Base-by-base conservation (phyloP, 2,888 invertebrate genomes). In the Nemapogon koenigi region DNA sequence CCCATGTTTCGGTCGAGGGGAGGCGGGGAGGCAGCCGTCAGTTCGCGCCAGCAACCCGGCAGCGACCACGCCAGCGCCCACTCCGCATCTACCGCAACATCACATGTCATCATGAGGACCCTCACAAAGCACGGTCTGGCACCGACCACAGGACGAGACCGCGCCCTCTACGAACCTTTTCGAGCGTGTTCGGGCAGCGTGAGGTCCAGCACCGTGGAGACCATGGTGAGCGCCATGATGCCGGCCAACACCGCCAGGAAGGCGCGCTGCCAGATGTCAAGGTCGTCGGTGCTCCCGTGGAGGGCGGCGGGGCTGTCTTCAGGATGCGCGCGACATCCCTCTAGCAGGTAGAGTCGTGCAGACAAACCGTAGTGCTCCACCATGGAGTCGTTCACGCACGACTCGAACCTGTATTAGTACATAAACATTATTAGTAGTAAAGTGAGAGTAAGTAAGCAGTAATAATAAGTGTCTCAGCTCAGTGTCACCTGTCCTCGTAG, bases 331-430 rank as follows among this genome's bases (percentile, higher is more conserved):
- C 47, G 54, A 53, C 76, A 75, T 62, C 73, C 71, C 35, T 69
- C 62, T 48, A 70, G 56, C 38, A 50, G 50, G 48, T 49, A 54
- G 33, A 71, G 59, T 1, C 55, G 58, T 25, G 73, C 72, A 0
- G 64, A 59, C 42, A 76, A 55, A 45, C 63, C 59, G 60, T 70
- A 61, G 2, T 46, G 37, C 0, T 59, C 45, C 43, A 56, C 51
- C 15, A 57, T 65, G 40, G 54, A 62, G 35, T 57, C 58, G 53
- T 72, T 72, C 43, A 76, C 67, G 42, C 76, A 76, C 0, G 57
- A 53, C 16, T 58, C 49, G 49, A 75, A 73, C 75, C 76, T 75
- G 51, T 1, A 7, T n/a, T n/a, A n/a, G n/a, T n/a, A n/a, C n/a
- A n/a, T n/a, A n/a, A n/a, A n/a, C n/a, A n/a, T n/a, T n/a, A n/a